Evolutionary conservation across 2,888 invertebrate species (phyloP).

Genomic region (Ypsolopha sequella): DNA sequence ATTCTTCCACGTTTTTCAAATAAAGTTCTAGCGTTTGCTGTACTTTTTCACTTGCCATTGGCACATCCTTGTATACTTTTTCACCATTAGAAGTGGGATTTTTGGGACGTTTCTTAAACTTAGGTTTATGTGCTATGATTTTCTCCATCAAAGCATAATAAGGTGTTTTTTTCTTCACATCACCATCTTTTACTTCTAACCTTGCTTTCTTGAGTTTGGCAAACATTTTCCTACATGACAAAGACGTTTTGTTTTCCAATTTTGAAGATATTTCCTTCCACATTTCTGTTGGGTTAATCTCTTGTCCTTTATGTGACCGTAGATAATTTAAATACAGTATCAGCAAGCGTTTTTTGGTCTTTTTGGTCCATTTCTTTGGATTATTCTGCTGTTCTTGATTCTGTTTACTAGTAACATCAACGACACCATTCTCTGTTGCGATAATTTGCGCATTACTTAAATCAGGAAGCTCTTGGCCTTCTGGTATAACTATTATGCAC

Average conservation of each 20-base stretch:
- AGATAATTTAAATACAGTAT: constrained; percentile 43
- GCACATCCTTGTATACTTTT: constrained; percentile 33
- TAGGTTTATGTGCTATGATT: constrained; percentile 35
- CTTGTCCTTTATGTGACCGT: constrained; percentile 29
- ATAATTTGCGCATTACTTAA: constrained; percentile 30
- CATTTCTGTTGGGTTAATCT: constrained; percentile 37
- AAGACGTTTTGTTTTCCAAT: constrained; percentile 29
- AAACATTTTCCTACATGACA: constrained; percentile 42
- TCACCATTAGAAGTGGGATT: constrained; percentile 17
- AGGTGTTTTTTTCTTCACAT: constrained; percentile 16
- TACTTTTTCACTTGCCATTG: constrained; percentile 33
- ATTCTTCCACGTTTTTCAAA: constrained; percentile 46
- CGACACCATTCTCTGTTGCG: constrained; percentile 13
- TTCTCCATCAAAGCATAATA: constrained; percentile 34
- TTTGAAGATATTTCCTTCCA: constrained; percentile 43
- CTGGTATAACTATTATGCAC: constrained; percentile 58
- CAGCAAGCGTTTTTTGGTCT: constrained; percentile 35
- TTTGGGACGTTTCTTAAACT: constrained; percentile 20
- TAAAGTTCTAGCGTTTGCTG: constrained; percentile 41
- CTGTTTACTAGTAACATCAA: constrained; percentile 8
- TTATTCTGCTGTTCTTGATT: constrained; percentile 8
- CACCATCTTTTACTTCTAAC: constrained; percentile 11
- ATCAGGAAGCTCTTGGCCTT: constrained; percentile 35
- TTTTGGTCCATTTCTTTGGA: constrained; percentile 37
- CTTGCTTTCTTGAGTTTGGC: constrained; percentile 28